Conservation (phyloP, 2,888 invertebrate genomes). For the Phaonia tiefii region DNA sequence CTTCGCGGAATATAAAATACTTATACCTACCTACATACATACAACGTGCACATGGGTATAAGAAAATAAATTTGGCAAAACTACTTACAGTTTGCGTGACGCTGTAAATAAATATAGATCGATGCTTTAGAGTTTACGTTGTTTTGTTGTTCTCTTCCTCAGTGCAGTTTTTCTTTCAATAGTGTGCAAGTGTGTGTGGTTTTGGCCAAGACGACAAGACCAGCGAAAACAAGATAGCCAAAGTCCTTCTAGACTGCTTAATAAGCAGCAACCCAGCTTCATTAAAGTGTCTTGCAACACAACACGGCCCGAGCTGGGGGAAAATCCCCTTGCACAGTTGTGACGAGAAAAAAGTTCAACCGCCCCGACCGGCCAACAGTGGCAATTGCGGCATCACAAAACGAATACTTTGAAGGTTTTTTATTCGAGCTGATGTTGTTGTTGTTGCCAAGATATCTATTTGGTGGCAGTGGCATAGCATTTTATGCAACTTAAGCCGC, state of each 20-base stretch:
- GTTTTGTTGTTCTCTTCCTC: constrained; percentile 13
- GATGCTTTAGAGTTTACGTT: constrained; percentile 45
- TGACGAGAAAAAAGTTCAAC: constrained; percentile 54
- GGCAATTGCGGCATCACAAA: constrained; percentile 64
- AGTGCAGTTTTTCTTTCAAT: constrained; percentile 21
- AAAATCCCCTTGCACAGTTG: constrained; percentile 16
- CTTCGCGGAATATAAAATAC: not conserved
- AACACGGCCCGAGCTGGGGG: constrained; percentile 21
- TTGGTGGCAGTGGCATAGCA: constrained; percentile 33
- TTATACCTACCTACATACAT: no score
- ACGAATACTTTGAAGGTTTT: constrained; percentile 62
- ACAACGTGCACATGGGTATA: not conserved
- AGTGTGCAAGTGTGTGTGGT: constrained; percentile 20
- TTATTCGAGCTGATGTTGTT: constrained; percentile 33
- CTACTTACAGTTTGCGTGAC: constrained; percentile 60
- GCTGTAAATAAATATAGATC: constrained; percentile 57
- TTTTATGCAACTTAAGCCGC: constrained; percentile 49
- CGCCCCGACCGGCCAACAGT: constrained; percentile 46
- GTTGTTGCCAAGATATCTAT: constrained; percentile 33
- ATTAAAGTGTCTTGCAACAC: constrained; percentile 65
- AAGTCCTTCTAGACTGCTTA: constrained; percentile 68
- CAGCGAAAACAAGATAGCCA: constrained; percentile 62
- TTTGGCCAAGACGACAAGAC: constrained; percentile 45
- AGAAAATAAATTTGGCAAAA: constrained; percentile 38
- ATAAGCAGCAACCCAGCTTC: constrained; percentile 71